Evolutionary conservation across 2,888 invertebrate species (phyloP).

Genomic region (Eupithecia subumbrata): DNA sequence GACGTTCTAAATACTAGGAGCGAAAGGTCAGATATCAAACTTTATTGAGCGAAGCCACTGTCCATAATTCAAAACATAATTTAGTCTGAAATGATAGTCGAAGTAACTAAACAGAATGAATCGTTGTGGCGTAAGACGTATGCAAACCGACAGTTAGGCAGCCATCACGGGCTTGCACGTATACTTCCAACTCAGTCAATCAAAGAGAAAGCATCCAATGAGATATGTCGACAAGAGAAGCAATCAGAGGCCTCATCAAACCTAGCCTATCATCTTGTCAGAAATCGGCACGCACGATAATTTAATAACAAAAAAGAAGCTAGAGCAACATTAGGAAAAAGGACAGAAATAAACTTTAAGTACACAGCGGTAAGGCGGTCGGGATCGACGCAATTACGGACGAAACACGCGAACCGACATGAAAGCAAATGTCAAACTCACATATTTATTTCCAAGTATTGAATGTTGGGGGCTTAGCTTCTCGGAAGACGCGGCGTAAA

Average conservation of each 20-base stretch:
- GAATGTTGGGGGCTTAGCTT: slow-evolving; percentile 75
- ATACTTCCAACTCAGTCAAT: slow-evolving; percentile 76
- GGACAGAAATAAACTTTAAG: slow-evolving; percentile 68
- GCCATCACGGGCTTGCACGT: slow-evolving; percentile 61
- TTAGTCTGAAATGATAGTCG: slow-evolving; percentile 8
- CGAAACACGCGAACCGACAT: slow-evolving; percentile 80
- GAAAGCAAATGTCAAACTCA: slow-evolving; percentile 84
- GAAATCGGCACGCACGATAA: slow-evolving; percentile 84
- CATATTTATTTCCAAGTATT: slow-evolving; percentile 85
- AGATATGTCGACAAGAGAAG: slow-evolving; percentile 81
- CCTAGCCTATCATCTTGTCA: slow-evolving; percentile 82
- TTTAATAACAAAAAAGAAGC: slow-evolving; percentile 81
- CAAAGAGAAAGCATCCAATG: slow-evolving; percentile 79
- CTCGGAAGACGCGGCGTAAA: slow-evolving; percentile 80
- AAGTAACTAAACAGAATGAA: slow-evolving; percentile 31
- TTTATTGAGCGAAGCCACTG: slow-evolving; percentile 32
- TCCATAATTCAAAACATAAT: slow-evolving; percentile 18
- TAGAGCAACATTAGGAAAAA: slow-evolving; percentile 65
- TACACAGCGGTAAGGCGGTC: slow-evolving; percentile 59
- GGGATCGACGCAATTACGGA: slow-evolving; percentile 73
- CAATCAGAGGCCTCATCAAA: slow-evolving; percentile 82
- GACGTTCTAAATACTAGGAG: slow-evolving; percentile 41
- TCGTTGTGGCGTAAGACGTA: slow-evolving; percentile 28
- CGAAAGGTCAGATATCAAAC: slow-evolving; percentile 41
- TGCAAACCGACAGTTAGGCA: slow-evolving; percentile 46